Conservation (phyloP, 2,113 vertebrate species). For the Megalops atlanticus region DNA sequence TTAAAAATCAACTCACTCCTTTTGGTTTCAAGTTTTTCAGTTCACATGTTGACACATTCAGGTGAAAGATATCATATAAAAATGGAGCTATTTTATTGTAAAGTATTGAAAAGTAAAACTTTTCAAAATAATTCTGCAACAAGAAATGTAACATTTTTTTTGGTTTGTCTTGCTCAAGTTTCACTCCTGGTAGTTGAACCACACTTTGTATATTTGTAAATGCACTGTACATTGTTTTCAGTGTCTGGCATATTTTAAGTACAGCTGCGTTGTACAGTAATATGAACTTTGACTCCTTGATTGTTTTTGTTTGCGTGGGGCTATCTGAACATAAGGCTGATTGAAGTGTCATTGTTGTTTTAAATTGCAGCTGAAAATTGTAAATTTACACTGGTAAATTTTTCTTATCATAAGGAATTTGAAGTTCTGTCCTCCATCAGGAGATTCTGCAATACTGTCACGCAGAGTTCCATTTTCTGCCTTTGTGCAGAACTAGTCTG, state of each 20-base stretch:
- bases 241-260: conserved; percentile 40
- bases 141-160: background rate
- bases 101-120: background rate
- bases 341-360: background rate
- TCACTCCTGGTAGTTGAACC: background rate
- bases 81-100: background rate
- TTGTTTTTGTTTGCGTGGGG: conserved; percentile 45
- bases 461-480: background rate
- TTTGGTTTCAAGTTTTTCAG: background rate
- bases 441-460: conserved; percentile 20
- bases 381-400: conserved; percentile 38
- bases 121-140: background rate
- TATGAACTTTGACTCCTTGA: conserved; percentile 34
- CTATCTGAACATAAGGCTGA: background rate
- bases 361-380: conserved; percentile 40
- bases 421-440: conserved; percentile 38
- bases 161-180: background rate
- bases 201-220: conserved; percentile 73
- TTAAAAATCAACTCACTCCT: background rate
- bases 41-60: background rate
- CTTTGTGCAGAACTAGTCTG: conserved; percentile 37
- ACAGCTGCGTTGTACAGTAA: conserved; percentile 54
- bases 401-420: conserved; percentile 14
- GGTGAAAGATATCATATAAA: background rate
- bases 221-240: conserved; percentile 61